Evolutionary conservation across 2,113 vertebrate species (phyloP).

Genomic region (Mionectes macconnelli): DNA sequence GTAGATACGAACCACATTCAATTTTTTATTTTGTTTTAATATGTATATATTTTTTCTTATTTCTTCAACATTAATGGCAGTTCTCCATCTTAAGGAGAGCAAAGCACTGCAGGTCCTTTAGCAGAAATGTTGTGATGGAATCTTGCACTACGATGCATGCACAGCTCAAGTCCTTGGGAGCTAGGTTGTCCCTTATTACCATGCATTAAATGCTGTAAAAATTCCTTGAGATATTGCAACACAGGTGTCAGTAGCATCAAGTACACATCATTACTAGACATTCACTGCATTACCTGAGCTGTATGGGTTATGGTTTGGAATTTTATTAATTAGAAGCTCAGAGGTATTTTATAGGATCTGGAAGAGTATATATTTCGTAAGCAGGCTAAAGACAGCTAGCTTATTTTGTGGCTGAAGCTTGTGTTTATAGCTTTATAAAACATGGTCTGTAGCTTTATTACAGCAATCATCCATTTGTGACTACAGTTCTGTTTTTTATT

Average conservation of each 20-base stretch:
- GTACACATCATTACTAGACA: not conserved
- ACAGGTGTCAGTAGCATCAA: not conserved
- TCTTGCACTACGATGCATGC: not conserved
- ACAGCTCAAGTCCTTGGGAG: not conserved
- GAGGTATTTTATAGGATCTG: not conserved
- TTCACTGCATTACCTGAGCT: not conserved
- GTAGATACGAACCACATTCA: not conserved
- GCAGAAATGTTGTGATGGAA: not conserved
- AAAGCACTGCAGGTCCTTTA: not conserved
- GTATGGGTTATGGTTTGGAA: not conserved
- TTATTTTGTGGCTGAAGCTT: not conserved
- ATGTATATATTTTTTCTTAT: not conserved
- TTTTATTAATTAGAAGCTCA: conserved; percentile 5
- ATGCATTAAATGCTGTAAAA: not conserved
- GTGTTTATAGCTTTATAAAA: conserved; percentile 34
- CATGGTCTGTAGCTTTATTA: not conserved
- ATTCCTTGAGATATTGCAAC: not conserved
- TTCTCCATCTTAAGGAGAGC: not conserved
- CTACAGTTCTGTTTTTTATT: not conserved
- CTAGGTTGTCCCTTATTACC: not conserved
- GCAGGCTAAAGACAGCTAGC: not conserved
- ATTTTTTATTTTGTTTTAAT: not conserved
- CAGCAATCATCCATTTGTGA: not conserved
- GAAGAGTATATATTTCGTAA: not conserved
- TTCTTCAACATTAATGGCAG: not conserved